These are phyloP conservation scores for Bungarus multicinctus DNA, from an alignment of 2,113 vertebrate genomes.

Conservation along the genomic window DNA sequence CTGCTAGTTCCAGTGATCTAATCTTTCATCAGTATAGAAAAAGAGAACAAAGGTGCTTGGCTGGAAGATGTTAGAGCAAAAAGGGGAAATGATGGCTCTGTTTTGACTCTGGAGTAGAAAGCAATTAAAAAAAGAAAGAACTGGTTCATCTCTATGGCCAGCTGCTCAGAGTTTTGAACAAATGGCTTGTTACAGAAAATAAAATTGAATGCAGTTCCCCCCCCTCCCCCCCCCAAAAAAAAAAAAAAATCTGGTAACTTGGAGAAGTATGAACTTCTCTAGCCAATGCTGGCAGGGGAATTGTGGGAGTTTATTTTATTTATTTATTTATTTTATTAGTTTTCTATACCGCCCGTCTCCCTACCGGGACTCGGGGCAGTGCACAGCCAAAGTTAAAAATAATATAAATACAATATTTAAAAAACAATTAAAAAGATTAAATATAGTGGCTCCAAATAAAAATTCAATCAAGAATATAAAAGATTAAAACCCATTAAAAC, in stretches of 20 bases:
- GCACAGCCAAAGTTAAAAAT: no score
- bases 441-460: no score
- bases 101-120: background rate
- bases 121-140: background rate
- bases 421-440: no score
- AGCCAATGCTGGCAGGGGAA: background rate
- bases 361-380: no score
- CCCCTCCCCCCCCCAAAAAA: no score
- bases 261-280: background rate
- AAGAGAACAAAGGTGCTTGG: slow-evolving; percentile 21
- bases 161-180: background rate
- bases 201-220: background rate
- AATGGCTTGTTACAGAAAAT: background rate
- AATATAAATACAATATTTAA: no score
- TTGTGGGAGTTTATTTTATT: background rate
- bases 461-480: no score
- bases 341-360: no score
- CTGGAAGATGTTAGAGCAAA: background rate
- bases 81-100: background rate
- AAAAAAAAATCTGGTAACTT: background rate
- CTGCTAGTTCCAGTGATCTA: slow-evolving; percentile 15
- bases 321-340: no score
- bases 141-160: background rate
- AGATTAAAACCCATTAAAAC: no score
- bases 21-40: slow-evolving; percentile 37